Conservation (phyloP, 2,797 vertebrate genomes). For the Sebastes trivittatus region DNA sequence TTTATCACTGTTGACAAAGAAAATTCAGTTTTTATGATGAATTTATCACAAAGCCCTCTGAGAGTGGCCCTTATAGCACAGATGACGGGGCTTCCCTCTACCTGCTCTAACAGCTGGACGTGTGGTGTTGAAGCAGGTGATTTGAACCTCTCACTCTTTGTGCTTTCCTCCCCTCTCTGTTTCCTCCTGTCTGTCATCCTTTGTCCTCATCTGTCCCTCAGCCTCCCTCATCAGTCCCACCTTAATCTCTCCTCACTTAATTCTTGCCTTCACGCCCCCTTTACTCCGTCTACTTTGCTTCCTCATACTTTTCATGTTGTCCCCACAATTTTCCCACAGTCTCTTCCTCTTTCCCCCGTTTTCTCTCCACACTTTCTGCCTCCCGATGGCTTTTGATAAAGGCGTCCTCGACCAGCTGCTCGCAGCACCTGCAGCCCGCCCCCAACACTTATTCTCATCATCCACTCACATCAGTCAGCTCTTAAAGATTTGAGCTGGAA, state of each 20-base stretch:
- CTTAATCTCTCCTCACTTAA: conserved; percentile 33
- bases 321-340: conserved; percentile 37
- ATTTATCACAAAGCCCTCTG: neutral
- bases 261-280: conserved; percentile 6
- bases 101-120: conserved; percentile 22
- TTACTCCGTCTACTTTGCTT: conserved; percentile 25
- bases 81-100: neutral
- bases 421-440: conserved; percentile 64
- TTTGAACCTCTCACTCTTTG: conserved; percentile 43
- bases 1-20: neutral
- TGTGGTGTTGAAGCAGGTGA: conserved; percentile 16
- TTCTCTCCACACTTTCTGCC: conserved; percentile 19
- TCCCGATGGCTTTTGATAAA: conserved; percentile 37
- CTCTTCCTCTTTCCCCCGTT: conserved; percentile 6
- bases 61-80: neutral
- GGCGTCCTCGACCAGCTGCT: conserved; percentile 66
- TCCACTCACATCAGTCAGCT: conserved; percentile 23
- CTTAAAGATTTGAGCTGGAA: conserved; percentile 60
- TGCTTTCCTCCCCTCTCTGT: conserved; percentile 12
- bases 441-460: conserved; percentile 11
- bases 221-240: conserved; percentile 31
- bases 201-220: conserved; percentile 20
- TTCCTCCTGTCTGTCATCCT: conserved; percentile 51
- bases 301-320: conserved; percentile 8
- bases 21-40: neutral